Percentiles rank a stretch among this genome's conserved stretches.
Evolutionary conservation across 2,797 vertebrate species (phyloP).

Genomic region (Rhinatrema bivittatum): DNA sequence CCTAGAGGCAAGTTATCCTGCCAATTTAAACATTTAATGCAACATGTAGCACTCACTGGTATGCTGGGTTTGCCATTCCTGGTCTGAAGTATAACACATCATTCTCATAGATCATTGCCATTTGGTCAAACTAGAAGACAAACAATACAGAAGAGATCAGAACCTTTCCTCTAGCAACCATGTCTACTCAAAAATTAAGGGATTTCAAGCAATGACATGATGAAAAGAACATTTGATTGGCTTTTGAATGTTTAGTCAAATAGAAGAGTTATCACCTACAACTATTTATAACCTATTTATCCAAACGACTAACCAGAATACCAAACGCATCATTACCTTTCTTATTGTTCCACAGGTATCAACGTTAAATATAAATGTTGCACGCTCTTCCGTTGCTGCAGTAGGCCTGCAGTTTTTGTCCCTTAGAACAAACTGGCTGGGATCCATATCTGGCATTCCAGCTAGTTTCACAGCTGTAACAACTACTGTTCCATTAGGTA

Average conservation of each 20-base stretch:
- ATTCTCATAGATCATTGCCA: conserved; percentile 35
- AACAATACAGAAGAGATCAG: background rate
- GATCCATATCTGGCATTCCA: conserved; percentile 44
- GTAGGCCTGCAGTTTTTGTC: conserved; percentile 60
- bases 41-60: conserved; percentile 26
- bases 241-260: background rate
- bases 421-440: conserved; percentile 49
- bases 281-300: background rate
- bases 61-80: conserved; percentile 9
- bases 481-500: conserved; percentile 63
- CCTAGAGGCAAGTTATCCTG: background rate
- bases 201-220: too few relatives aligned
- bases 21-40: background rate
- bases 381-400: conserved; percentile 21
- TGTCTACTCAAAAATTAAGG: too few relatives aligned
- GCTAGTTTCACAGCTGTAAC: conserved; percentile 58
- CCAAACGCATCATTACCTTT: conserved; percentile 16
- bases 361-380: conserved; percentile 31
- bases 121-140: conserved; percentile 26
- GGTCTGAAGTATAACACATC: conserved; percentile 35
- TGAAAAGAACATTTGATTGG: background rate
- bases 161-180: too few relatives aligned
- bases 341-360: conserved; percentile 34
- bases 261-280: background rate
- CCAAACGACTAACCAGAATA: background rate